Percentiles rank a stretch among this genome's conserved stretches.
Conservation (phyloP, 2,888 invertebrate species). For the Eristalis pertinax region DNA sequence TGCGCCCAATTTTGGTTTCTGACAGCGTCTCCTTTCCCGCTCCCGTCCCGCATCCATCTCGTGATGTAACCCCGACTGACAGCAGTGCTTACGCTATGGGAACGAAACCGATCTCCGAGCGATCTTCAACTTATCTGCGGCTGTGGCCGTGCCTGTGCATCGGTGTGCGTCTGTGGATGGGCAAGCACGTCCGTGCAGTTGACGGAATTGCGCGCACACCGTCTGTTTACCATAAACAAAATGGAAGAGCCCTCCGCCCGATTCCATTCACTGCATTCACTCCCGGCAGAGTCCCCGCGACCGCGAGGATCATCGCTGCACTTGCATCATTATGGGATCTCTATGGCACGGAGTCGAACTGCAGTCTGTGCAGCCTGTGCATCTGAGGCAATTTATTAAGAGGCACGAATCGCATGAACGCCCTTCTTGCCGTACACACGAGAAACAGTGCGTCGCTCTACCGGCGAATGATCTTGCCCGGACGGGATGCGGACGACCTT, state of each 20-base stretch:
- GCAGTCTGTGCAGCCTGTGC: conserved; percentile 32
- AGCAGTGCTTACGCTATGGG: conserved; percentile 52
- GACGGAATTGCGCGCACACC: conserved; percentile 70
- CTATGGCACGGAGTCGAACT: conserved; percentile 61
- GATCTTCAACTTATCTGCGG: conserved; percentile 26
- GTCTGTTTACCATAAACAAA: conserved; percentile 73
- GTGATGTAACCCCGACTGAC: conserved; percentile 51
- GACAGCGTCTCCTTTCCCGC: conserved; percentile 24
- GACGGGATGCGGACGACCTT: conserved; percentile 54
- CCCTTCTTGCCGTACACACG: conserved; percentile 56
- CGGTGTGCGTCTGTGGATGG: conserved; percentile 25
- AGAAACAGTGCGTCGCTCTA: conserved; percentile 15
- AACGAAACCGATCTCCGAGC: conserved; percentile 32
- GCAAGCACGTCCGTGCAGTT: conserved; percentile 67
- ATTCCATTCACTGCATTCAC: conserved; percentile 41
- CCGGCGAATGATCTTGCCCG: conserved; percentile 1
- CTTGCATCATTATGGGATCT: conserved; percentile 70
- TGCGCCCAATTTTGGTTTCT: conserved; percentile 65
- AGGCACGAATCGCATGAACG: conserved; percentile 74
- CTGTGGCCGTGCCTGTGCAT: background rate
- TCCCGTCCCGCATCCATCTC: background rate
- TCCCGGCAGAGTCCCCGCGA: conserved; percentile 20
- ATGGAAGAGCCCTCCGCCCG: conserved; percentile 59
- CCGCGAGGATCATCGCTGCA: conserved; percentile 38
- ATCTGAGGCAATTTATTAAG: conserved; percentile 73